Percentiles rank a stretch among this genome's conserved stretches.
Evolutionary conservation across 2,113 vertebrate genomes (phyloP).

Genomic region (Burhinus bistriatus): DNA sequence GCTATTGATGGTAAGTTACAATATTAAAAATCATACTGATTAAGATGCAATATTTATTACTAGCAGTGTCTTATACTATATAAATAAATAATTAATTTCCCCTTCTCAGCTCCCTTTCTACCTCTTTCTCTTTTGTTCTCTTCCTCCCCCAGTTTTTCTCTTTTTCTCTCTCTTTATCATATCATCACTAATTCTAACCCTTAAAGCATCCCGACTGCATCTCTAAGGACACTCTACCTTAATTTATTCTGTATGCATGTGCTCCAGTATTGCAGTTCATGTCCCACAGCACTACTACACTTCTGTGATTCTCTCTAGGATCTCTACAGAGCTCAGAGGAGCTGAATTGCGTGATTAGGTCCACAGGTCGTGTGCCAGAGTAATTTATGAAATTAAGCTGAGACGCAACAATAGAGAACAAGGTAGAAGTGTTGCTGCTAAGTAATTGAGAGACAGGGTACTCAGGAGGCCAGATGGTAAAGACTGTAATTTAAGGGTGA

Average conservation of each 20-base stretch:
- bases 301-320: not conserved
- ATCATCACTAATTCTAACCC: not conserved
- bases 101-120: not conserved
- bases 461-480: not conserved
- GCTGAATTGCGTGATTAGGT: not conserved
- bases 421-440: not conserved
- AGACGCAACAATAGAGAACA: not conserved
- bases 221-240: not conserved
- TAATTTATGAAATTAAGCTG: not conserved
- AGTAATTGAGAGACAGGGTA: not conserved
- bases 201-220: not conserved
- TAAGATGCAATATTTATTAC: not conserved
- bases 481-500: not conserved
- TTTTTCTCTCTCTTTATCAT: not conserved
- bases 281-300: not conserved
- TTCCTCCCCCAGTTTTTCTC: not conserved
- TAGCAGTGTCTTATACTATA: not conserved
- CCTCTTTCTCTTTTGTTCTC: not conserved
- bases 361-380: not conserved
- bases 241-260: not conserved
- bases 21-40: not conserved
- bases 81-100: not conserved
- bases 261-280: not conserved
- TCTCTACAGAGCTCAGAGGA: not conserved
- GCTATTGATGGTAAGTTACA: slow-evolving; percentile 79